Conservation (phyloP, 2,113 vertebrate genomes). For the Buteo buteo region DNA sequence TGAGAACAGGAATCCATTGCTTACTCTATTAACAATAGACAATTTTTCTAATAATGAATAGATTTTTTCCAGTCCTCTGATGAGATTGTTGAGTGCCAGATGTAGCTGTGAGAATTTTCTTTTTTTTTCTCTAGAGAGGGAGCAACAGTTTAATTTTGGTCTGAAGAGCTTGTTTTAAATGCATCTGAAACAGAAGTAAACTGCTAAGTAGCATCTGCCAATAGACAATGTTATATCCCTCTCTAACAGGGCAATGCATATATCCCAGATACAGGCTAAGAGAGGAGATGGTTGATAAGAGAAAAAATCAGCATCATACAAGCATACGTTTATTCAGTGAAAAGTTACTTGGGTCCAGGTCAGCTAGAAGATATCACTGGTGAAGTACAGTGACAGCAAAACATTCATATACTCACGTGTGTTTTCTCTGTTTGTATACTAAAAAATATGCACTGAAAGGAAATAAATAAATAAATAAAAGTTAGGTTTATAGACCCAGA, state of each 20-base stretch:
- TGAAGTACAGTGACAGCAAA: background rate
- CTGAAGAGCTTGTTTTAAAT: background rate
- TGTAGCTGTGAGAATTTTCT: background rate
- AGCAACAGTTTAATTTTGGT: background rate
- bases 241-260: background rate
- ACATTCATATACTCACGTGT: accelerated
- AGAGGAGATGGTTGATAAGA: background rate
- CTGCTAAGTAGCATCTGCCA: background rate
- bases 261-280: background rate
- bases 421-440: background rate
- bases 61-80: constrained; percentile 3
- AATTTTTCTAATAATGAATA: constrained; percentile 36
- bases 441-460: background rate
- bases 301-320: background rate
- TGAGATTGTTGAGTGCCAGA: constrained; percentile 1
- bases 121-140: background rate
- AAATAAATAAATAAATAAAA: background rate
- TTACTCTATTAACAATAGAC: constrained; percentile 22
- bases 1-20: constrained; percentile 7
- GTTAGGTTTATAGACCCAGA: background rate
- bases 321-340: background rate
- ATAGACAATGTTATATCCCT: background rate
- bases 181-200: background rate
- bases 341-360: background rate
- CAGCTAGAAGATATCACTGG: background rate